phyloP scores from a whole-genome alignment of 2,797 vertebrate species.

The Numenius phaeopus region DNA sequence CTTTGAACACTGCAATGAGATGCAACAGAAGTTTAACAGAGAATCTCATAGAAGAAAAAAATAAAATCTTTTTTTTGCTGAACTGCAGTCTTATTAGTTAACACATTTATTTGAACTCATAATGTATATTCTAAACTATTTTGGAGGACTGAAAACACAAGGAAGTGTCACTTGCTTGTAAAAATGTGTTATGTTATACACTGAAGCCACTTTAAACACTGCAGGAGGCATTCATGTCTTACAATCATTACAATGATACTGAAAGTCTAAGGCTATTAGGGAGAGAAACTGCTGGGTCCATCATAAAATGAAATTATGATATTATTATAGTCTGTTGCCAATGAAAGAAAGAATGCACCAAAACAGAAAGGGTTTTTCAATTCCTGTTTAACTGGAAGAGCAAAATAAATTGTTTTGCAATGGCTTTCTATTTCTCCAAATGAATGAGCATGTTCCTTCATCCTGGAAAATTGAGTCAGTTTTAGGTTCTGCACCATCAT shows the following conservation, averaged over 20 bases:
- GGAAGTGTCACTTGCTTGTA: neutral
- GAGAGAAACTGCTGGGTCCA: slow-evolving; percentile 8
- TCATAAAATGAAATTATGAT: slow-evolving; percentile 59
- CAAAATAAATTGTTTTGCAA: slow-evolving; percentile 25
- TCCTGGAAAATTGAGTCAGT: slow-evolving; percentile 20
- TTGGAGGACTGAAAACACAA: slow-evolving; percentile 22
- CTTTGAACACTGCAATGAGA: neutral
- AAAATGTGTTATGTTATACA: slow-evolving; percentile 29
- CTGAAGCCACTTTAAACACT: slow-evolving; percentile 36
- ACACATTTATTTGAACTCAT: slow-evolving; percentile 18
- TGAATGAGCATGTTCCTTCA: neutral
- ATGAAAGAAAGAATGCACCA: slow-evolving; percentile 28
- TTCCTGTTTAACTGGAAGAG: neutral
- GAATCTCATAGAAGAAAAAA: neutral
- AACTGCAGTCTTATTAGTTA: neutral
- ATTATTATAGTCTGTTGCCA: slow-evolving; percentile 30
- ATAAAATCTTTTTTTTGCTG: neutral
- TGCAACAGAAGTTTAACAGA: slow-evolving; percentile 13
- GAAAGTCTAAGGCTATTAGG: slow-evolving; percentile 11
- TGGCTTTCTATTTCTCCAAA: slow-evolving; percentile 26
- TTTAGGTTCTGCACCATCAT: neutral
- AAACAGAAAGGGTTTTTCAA: slow-evolving; percentile 25
- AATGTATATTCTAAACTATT: neutral
- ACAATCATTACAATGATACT: slow-evolving; percentile 28
- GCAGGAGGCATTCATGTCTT: slow-evolving; percentile 36